Evolutionary conservation across 2,113 vertebrate genomes (phyloP), one percentile per base, ranked within the genome.

Genomic region (Gobiocypris rarus): DNA sequence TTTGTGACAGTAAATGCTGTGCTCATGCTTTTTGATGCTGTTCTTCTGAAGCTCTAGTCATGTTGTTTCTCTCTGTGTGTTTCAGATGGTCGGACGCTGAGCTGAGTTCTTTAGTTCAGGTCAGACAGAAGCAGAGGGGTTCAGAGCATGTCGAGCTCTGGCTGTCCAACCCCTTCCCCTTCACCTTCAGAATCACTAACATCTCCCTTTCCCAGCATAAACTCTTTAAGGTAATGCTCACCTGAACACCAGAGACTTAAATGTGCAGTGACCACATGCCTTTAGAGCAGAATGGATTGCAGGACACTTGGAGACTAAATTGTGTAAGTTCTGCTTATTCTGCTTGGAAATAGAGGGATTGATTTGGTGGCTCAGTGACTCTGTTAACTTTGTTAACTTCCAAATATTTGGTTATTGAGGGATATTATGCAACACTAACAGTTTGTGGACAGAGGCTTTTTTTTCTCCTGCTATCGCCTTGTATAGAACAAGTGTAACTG

Each of bases 71-170:
- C 48, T 54, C 9, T 43, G 10, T 61, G n/a, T 43, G 17, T 79
- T 58, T 76, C 15, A 97, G 97, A 83, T 94, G 93, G 84, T 92
- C 90, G 77, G 88, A 91, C 8, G 45, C 93, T 88, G 94, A 96
- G 80, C 89, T 95, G 84, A 92, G 92, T 81, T 88, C 92, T 67
- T 91, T 94, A 78, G 95, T 97, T 88, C 95, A 96, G 86, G 89
- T 98, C 82, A 95, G 95, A 89, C 93, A 92, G 83, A 91, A 90
- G 5, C 89, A 93, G 85, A 95, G 93, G 43, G 89, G 88, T 15
- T 89, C 91, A 26, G 94, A 96, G 69, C 91, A 93, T 89, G 96
- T 96, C 91, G 96, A 97, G 5, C 3, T 99, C 77, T 98, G 97
- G 97, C 91, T 95, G 90, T 95, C 92, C 71, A 98, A 96, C 90